Base-by-base conservation (phyloP, 2,113 vertebrate genomes). In the Pundamilia nyererei region DNA sequence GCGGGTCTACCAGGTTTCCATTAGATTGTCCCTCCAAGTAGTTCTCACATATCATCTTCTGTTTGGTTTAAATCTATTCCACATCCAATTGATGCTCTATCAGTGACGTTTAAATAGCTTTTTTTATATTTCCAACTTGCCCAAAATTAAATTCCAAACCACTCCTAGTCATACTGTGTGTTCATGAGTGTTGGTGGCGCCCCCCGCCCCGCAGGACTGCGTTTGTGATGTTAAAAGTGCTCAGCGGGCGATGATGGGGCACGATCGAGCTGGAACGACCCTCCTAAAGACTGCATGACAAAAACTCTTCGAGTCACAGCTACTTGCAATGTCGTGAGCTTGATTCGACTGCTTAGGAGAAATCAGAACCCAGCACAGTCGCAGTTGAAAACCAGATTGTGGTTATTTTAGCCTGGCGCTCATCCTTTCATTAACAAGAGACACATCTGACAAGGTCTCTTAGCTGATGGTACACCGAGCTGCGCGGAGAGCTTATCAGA, bases 151-250 rank as follows among this genome's bases (percentile, higher is more conserved):
- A 47, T n/a, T 54, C 31, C 54, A 35, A 31, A 45, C 35, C 19
- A 49, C 6, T 77, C 14, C 21, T 75, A 17, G 3, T 9, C 55
- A 62, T 38, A 17, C 14, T 65, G 45, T 62, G 68, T 17, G 60
- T 65, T 42, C 6, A 38, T 3, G 10, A 49, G 75, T 33, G 40
- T 29, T 75, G 68, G 40, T 75, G 68, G 68, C 68, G 40, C 40
- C 54, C 85, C 40, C 56, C 75, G 40, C 42, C 42, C 42, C 15
- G 77, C 68, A 81, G 60, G 33, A 56, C 49, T 51, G 77, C 58
- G 89, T 97, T 96, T 95, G 92, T 95, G 87, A 94, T 93, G 92
- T 90, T 90, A 94, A 94, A 91, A 90, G 85, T 77, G 92, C 95
- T 89, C 95, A 95, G 95, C 94, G 85, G 89, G 95, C 90, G 90